Evolutionary conservation across 2,797 vertebrate genomes (phyloP), one percentile per base, ranked within the genome.

Genomic region (Acipenser transmontanus): DNA sequence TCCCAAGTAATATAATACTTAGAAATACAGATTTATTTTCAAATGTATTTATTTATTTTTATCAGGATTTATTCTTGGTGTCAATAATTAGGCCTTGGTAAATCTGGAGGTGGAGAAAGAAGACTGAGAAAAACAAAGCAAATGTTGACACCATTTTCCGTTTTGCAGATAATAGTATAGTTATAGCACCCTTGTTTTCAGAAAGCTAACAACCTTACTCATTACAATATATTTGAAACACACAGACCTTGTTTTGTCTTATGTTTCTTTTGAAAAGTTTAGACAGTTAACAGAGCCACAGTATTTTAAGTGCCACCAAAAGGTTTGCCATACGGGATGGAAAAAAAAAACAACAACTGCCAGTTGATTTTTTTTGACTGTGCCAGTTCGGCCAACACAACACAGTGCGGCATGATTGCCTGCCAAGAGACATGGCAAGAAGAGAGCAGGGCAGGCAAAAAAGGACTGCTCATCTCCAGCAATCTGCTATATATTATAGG

Each of bases 381-480:
- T 83, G 89, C 88, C 88, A 91, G 90, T 83, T 84, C 81, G 87
- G 88, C 87, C 85, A 81, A 85, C 79, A 77, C 88, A 86, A 88
- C 85, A 87, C 85, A 80, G 87, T 82, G 87, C 89, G 88, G 89
- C 85, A 85, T 85, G 79, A 79, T 13, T 14, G 61, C 64, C 79
- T 87, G 90, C 90, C 90, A 91, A 86, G 80, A 87, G 88, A 89
- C 86, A 87, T 87, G 87, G 85, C 84, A 85, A 85, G 88, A 87
- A 84, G 88, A 91, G 88, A 84, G 88, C 90, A 90, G 88, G 90
- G 90, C 89, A 90, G 91, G 90, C 89, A 91, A 90, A 88, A 89
- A 88, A 4, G 87, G 88, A 85, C 88, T 90, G 89, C 81, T 89
- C 88, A 89, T 89, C 88, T 91, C 86, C 85, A 88, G 88, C 90